Base-by-base conservation (phyloP, 2,888 invertebrate species). In the Tinea pellionella region DNA sequence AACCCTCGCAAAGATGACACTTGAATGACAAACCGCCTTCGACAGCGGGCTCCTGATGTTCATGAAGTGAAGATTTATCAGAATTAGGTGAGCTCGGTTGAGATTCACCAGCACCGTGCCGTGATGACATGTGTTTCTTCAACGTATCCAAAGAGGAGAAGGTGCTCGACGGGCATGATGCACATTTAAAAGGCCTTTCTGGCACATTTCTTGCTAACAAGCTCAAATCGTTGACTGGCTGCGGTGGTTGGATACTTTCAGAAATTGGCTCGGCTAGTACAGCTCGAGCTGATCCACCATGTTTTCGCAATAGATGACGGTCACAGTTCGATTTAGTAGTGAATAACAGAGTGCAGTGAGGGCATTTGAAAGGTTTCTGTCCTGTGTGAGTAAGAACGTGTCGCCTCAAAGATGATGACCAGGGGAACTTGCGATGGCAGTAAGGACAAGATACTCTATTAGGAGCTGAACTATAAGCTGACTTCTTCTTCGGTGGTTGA, bases 281-380 rank as follows among this genome's bases (percentile, higher is more conserved):
- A 65, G 90, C 71, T 70, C 83, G 67, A 41, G 88, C 79, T 61
- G 88, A 77, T 62, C 88, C 77, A 47, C 88, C 87, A 72, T 97
- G 97, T 71, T 97, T 97, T 41, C 97, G 89, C 60, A 96, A 81
- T 62, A 98, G 83, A 76, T 98, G 98, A 11, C 98, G 94, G 73
- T 98, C 98, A 76, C 98, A 96, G 80, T 98, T 98, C 8, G 97
- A 97, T 76, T 98, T 98, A 0, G 98, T 98, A 37, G 98, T 98
- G 77, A 98, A 98, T 0, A 96, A 91, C 8, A 98, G 89, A 0
- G 96, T 94, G 74, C 98, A 98, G 70, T 96, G 94, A 0, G 95
- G 93, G 77, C 98, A 98, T 73, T 97, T 96, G 87, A 94, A 98
- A 0, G 98, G 98, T 73, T 98, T 98, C 74, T 98, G 97, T 1